Conservation (phyloP, 1,140 invertebrate genomes). For the Arctopsyche grandis region DNA sequence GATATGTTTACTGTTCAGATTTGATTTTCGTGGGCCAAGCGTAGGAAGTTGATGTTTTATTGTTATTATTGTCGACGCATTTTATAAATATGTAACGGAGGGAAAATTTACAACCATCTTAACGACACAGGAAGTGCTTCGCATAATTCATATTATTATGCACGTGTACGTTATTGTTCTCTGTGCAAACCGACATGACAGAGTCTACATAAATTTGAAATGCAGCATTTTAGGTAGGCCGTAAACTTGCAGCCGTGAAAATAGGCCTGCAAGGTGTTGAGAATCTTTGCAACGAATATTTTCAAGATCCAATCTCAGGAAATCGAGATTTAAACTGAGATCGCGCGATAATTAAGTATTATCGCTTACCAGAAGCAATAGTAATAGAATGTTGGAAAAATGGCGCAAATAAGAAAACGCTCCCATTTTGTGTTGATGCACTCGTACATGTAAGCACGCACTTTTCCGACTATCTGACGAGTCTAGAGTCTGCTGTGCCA, state of each 20-base stretch:
- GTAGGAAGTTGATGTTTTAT: constrained; percentile 9
- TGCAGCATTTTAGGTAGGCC: too few relatives aligned
- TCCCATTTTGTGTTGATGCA: not conserved
- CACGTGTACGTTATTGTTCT: not conserved
- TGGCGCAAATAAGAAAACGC: not conserved
- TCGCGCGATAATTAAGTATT: not conserved
- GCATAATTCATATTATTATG: not conserved
- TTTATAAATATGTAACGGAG: constrained; percentile 9
- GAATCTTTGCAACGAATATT: too few relatives aligned
- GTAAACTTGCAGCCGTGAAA: too few relatives aligned
- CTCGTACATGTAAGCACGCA: not conserved
- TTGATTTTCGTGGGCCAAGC: constrained; percentile 5
- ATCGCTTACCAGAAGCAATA: constrained; percentile 14
- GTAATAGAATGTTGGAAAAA: constrained; percentile 5
- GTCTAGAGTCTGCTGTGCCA: not conserved
- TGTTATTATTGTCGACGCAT: constrained; percentile 27
- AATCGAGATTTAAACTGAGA: too few relatives aligned
- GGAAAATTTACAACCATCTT: not conserved
- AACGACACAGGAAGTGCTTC: not conserved
- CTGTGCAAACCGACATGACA: too few relatives aligned
- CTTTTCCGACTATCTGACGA: constrained; percentile 4
- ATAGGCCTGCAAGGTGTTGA: too few relatives aligned
- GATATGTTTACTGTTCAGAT: not conserved
- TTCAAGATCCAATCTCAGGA: too few relatives aligned
- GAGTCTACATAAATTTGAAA: too few relatives aligned